phyloP scores from a whole-genome alignment of 2,113 vertebrate species.

The Trematocara unimaculatum region DNA sequence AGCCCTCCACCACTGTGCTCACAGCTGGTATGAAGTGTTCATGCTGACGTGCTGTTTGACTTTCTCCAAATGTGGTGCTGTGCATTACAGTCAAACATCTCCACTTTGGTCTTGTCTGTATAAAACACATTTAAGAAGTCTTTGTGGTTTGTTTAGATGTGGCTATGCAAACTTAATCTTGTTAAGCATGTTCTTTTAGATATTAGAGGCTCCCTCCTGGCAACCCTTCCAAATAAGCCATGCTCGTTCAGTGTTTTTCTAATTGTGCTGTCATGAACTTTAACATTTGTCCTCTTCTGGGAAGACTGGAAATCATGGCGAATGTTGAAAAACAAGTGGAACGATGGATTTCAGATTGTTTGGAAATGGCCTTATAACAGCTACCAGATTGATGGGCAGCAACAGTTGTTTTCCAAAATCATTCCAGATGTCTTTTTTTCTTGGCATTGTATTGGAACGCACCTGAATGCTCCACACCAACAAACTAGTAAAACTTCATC shows the following conservation, averaged over 20 bases:
- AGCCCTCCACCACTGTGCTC: neutral
- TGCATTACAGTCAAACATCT: neutral
- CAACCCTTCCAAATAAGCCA: neutral
- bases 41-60: neutral
- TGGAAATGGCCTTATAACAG: neutral
- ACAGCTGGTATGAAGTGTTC: neutral
- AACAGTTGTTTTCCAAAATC: neutral
- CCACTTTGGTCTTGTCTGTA: neutral
- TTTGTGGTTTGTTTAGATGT: neutral
- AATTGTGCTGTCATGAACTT: neutral
- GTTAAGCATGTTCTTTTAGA: neutral
- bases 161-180: neutral
- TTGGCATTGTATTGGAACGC: neutral
- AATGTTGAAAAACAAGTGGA: neutral
- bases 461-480: neutral
- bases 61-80: neutral
- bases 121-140: neutral
- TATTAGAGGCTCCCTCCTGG: neutral
- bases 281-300: neutral
- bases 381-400: neutral
- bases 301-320: neutral
- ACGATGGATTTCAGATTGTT: neutral
- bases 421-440: neutral
- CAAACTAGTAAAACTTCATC: neutral
- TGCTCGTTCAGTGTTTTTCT: neutral